Evolutionary conservation across 2,888 invertebrate genomes (phyloP).

Genomic region (Heliothis peltigera): DNA sequence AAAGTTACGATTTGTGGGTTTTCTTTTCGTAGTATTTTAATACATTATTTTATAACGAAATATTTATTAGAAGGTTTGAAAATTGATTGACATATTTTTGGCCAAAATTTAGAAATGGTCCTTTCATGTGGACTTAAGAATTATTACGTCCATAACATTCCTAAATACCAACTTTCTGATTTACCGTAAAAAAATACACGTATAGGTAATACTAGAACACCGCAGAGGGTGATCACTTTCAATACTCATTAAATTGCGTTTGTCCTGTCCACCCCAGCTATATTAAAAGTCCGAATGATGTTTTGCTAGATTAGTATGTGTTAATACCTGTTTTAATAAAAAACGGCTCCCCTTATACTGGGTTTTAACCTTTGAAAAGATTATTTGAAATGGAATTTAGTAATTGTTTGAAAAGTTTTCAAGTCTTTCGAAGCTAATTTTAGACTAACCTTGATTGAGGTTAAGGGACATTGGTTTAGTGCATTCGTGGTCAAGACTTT

Average conservation of each 20-base stretch:
- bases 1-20: too few species aligned
- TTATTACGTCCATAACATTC: constrained; percentile 35
- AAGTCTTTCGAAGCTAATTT: not conserved
- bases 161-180: constrained; percentile 23
- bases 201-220: constrained; percentile 50
- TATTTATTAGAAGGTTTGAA: too few species aligned
- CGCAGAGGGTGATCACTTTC: constrained; percentile 64
- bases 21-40: too few species aligned
- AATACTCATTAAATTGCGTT: constrained; percentile 79
- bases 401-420: not conserved
- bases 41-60: too few species aligned
- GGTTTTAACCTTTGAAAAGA: constrained; percentile 12
- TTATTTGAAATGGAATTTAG: not conserved
- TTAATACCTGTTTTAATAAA: constrained; percentile 55
- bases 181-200: constrained; percentile 23
- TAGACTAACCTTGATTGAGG: not conserved
- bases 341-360: constrained; percentile 27
- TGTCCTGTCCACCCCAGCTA: constrained; percentile 66
- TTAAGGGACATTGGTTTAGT: not conserved
- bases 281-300: constrained; percentile 36
- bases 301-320: constrained; percentile 50
- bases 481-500: too few species aligned
- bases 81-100: too few species aligned
- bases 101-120: not conserved
- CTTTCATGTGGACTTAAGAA: constrained; percentile 17